phyloP scores from a whole-genome alignment of 2,888 invertebrate species.

The Nipponacmea schrenckii region DNA sequence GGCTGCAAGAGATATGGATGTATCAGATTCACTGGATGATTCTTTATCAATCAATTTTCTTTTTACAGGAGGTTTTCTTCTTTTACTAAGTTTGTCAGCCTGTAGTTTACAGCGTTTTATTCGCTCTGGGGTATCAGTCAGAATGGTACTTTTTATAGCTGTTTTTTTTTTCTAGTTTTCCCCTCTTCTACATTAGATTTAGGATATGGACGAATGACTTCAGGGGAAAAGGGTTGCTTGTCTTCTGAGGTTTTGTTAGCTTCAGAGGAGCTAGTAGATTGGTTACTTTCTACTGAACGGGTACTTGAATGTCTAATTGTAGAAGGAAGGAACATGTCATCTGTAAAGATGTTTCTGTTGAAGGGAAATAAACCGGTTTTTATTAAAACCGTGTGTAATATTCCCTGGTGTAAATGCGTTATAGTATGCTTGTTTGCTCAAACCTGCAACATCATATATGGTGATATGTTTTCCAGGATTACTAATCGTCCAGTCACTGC shows the following conservation, averaged over 20 bases:
- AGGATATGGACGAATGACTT: background rate
- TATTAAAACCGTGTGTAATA: conserved; percentile 21
- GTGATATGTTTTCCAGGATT: conserved; percentile 22
- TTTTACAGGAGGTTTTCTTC: background rate
- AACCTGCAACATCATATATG: conserved; percentile 17
- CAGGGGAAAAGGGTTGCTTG: no score
- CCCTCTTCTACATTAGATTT: background rate
- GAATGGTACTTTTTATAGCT: background rate
- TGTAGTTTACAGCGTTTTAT: background rate
- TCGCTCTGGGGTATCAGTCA: background rate
- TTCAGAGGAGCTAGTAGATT: no score
- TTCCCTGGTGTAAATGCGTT: conserved; percentile 17
- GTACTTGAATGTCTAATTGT: background rate
- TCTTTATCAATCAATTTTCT: background rate
- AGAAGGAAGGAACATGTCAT: background rate
- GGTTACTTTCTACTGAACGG: background rate
- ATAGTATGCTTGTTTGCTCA: conserved; percentile 10
- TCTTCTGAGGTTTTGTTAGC: no score
- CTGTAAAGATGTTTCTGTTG: conserved; percentile 12
- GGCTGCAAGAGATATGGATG: background rate
- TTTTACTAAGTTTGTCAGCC: background rate
- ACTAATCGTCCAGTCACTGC: background rate
- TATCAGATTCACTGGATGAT: background rate
- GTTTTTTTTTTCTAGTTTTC: background rate
- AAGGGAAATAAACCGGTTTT: conserved; percentile 23